Conservation (phyloP, 2,888 invertebrate genomes). For the Pandemis heparana region DNA sequence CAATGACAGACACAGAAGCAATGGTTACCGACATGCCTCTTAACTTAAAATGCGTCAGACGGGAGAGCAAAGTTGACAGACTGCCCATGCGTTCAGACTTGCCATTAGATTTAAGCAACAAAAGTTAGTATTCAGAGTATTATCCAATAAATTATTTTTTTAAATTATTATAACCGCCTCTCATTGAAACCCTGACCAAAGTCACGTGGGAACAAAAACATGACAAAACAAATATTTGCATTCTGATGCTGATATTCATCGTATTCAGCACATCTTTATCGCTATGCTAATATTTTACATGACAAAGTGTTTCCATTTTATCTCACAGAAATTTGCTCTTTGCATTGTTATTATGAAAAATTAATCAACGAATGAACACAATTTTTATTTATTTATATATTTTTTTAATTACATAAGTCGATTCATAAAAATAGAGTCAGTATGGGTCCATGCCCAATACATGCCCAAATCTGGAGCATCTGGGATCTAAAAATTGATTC, state of each 20-base stretch:
- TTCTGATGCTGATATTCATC: conserved; percentile 60
- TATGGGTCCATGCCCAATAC: background rate
- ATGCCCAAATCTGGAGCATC: background rate
- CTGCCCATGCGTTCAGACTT: conserved; percentile 80
- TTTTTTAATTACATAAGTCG: background rate
- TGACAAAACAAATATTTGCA: conserved; percentile 57
- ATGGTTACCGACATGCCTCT: conserved; percentile 72
- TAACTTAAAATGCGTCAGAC: conserved; percentile 74
- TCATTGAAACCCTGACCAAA: conserved; percentile 37
- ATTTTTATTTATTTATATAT: background rate
- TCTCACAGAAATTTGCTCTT: conserved; percentile 21
- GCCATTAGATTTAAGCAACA: conserved; percentile 87
- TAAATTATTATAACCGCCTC: conserved; percentile 42
- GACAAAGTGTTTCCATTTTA: conserved; percentile 48
- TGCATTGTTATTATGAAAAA: conserved; percentile 20
- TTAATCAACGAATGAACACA: conserved; percentile 1
- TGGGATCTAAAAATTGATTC: background rate
- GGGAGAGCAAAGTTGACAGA: conserved; percentile 71
- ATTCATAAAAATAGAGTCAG: background rate
- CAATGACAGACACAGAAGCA: conserved; percentile 47
- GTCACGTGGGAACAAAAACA: conserved; percentile 37
- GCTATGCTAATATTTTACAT: conserved; percentile 55
- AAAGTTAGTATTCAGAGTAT: conserved; percentile 72
- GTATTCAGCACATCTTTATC: conserved; percentile 72
- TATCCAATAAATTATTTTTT: conserved; percentile 55